Base-by-base conservation (phyloP, 2,797 vertebrate species). In the Chloroceryle amazona region DNA sequence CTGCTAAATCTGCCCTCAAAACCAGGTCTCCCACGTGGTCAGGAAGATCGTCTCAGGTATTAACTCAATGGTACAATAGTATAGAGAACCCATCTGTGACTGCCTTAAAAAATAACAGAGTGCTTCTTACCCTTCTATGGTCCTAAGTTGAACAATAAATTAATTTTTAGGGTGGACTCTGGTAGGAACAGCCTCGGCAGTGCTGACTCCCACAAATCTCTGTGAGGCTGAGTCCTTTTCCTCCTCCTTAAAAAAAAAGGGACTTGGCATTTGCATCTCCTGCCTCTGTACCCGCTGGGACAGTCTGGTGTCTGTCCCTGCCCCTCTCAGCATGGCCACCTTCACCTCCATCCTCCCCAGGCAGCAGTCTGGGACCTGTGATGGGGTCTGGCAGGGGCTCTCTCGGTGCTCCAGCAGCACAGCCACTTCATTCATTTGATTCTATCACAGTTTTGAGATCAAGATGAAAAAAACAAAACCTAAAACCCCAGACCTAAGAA, bases 81-180 rank as follows among this genome's bases (percentile, higher is more conserved):
- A 31, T 13, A 65, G 28, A 42, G 33, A 81, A 26, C 13, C 8
- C n/a, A 25, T 28, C 5, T 16, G 33, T 33, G 14, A 15, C 74
- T 35, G 42, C 44, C 62, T 55, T 29, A n/a, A 47, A 61, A 55
- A 57, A 11, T 17, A 22, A 3, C 3, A 2, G 39, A 65, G 51
- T 26, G 41, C 42, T 39, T 42, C 52, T 73, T 29, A 28, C 7
- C 21, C 26, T 31, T 18, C 44, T 28, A 2, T 3, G 23, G n/a
- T 10, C 13, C 11, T 39, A 39, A 44, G 22, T 6, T 6, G 76
- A 52, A 39, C 0, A 6, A 68, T 2, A 16, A 0, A 3, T 18
- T 6, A 22, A 5, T 14, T 42, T 61, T 55, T 57, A 42, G 61
- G 46, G 41, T 5, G 33, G 11, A 7, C 39, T 60, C 11, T 0